These are phyloP conservation scores for Terrapene triunguis DNA, from an alignment of 2,113 vertebrate genomes.

Conservation along the genomic window DNA sequence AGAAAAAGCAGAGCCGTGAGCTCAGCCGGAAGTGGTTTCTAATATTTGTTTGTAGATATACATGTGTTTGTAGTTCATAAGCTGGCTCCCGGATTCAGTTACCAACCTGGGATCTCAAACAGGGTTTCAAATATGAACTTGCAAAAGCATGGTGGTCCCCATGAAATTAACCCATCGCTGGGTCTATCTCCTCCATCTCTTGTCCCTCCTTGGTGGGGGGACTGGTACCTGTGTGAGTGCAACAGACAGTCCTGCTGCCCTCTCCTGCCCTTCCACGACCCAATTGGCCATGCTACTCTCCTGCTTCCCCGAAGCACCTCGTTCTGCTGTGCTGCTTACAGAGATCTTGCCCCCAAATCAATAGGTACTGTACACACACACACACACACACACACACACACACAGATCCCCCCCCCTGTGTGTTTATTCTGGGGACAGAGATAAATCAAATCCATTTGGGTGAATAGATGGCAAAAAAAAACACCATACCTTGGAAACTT, in stretches of 20 bases:
- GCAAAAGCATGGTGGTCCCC: accelerated
- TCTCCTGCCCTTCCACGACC: not conserved
- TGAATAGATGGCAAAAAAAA: conserved; percentile 45
- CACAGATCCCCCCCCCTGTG: not conserved
- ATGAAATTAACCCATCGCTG: not conserved
- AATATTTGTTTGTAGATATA: not conserved
- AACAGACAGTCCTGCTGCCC: no score
- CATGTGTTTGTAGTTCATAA: not conserved
- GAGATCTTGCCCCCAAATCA: not conserved
- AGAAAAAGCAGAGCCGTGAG: not conserved
- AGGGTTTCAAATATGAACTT: not conserved
- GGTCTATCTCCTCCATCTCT: accelerated
- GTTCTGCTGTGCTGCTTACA: accelerated
- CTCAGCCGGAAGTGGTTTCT: not conserved
- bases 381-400: no score
- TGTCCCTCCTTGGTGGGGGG: accelerated
- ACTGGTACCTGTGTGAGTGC: not conserved
- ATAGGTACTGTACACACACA: no score
- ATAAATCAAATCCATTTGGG: conserved; percentile 61
- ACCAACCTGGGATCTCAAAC: accelerated
- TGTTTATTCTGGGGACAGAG: conserved; percentile 53
- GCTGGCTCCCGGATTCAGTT: not conserved
- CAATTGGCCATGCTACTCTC: not conserved
- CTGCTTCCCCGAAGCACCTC: not conserved
- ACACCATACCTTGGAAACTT: conserved; percentile 58